Evolutionary conservation across 2,113 vertebrate species (phyloP), one percentile per base, ranked within the genome.

Genomic region (Mus spicilegus): DNA sequence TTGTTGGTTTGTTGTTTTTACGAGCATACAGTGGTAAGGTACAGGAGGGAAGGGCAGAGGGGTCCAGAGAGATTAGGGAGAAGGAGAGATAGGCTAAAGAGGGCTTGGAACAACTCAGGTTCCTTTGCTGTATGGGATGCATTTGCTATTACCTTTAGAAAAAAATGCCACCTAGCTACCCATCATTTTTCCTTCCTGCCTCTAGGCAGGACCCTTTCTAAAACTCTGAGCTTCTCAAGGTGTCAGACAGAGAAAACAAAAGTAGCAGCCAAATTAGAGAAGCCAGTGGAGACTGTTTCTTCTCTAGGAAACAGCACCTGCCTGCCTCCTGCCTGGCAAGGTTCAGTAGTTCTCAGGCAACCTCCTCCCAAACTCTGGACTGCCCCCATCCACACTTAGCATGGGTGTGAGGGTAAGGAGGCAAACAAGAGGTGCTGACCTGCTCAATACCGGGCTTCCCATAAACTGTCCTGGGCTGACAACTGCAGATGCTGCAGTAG

Each of bases 231-330:
- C 75, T 69, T 13, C 89, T 81, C 58, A 56, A 91, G 4, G 0
- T 87, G 88, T 77, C 95, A 96, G 91, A 96, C 93, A 95, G n/a
- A 97, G 93, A 96, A 49, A 42, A 26, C 3, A 56, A 33, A 72
- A 97, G 96, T 87, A n/a, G 0, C 85, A 96, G 97, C 97, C 95
- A 86, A 97, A 96, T 97, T 97, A 92, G 80, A 94, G 77, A 93
- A 96, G 96, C 91, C 91, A 96, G 90, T 95, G 95, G 87, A 28
- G 0, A 0, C 96, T 97, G 78, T 2, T 97, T 97, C 96, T 93
- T 97, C 97, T 98, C 86, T 56, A 75, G 97, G 78, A 96, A 97
- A 94, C 61, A 96, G 87, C 90, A 70, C 81, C 28, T 69, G 63
- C 63, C 63, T 65, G 61, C 7, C 61, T 63, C 61, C 61, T 63